Base-by-base conservation (phyloP, 2,797 vertebrate species). In the Chelmon rostratus region DNA sequence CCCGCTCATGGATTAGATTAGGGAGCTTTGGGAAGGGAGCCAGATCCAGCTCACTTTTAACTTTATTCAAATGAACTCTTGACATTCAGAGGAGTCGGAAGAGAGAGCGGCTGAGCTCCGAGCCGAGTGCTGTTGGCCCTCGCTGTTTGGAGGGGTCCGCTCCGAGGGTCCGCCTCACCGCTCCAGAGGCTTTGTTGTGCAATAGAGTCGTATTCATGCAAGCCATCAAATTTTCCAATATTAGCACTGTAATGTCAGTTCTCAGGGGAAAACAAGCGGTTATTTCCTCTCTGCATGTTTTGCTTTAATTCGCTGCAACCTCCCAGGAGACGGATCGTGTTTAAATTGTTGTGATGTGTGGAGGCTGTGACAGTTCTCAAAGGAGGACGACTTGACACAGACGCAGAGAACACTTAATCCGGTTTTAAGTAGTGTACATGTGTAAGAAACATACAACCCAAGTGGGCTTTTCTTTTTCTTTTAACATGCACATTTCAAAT, bases 61-160 rank as follows among this genome's bases (percentile, higher is more conserved):
- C 85, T 91, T 87, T 83, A 90, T 90, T 90, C 76, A 91, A 82
- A 88, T 93, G 90, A 93, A 91, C 91, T 89, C 73, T 86, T 90
- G 89, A 88, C 84, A 37, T 84, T 79, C 7, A n/a, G 70, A 81
- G 53, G 68, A 78, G 78, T 50, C 53, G 65, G 84, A 61, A 53
- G 68, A 68, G 62, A 73, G 59, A 40, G 54, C 59, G 23, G 68
- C 77, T 86, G 84, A 87, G 85, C 83, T 83, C 76, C 53, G 66
- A 77, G 83, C 68, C 1, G 64, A 68, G 75, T 42, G 81, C 57
- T 56, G 68, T 77, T 63, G 85, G 76, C 76, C 78, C 76, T 82
- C 52, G 38, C 25, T 11, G 80, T 82, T 88, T 78, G 78, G 73
- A 87, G 68, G 77, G 75, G 73, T 31, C 64, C 35, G 49, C 63